Evolutionary conservation across 2,888 invertebrate genomes (phyloP).

Genomic region (Heterodera filipjevi): DNA sequence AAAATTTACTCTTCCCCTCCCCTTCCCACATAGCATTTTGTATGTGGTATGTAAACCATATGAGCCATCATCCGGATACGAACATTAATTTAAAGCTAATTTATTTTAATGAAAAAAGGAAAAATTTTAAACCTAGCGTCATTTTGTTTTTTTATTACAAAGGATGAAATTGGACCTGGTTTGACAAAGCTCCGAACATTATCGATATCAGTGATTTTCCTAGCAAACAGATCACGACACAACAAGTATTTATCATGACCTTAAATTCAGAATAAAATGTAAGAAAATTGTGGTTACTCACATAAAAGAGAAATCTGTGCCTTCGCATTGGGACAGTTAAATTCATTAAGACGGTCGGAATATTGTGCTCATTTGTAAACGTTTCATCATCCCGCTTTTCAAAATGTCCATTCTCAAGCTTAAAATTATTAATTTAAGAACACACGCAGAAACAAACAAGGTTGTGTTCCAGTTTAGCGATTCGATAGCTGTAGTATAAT

Average conservation of each 20-base stretch:
- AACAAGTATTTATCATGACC: constrained; percentile 43
- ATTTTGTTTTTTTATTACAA: neutral
- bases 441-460: neutral
- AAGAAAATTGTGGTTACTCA: constrained; percentile 16
- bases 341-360: constrained; percentile 27
- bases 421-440: neutral
- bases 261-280: constrained; percentile 20
- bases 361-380: neutral
- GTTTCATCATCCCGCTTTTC: constrained; percentile 6
- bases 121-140: neutral
- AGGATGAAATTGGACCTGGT: constrained; percentile 37
- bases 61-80: too few species aligned
- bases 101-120: too few species aligned
- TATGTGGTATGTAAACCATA: too few species aligned
- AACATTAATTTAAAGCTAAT: too few species aligned
- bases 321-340: constrained; percentile 31
- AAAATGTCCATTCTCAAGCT: neutral
- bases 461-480: constrained; percentile 9
- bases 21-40: too few species aligned
- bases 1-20: too few species aligned
- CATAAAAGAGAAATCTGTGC: constrained; percentile 46
- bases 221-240: constrained; percentile 40
- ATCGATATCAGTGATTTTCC: constrained; percentile 34
- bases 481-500: constrained; percentile 43
- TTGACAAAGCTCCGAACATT: constrained; percentile 37